Base-by-base conservation (phyloP, 1,140 invertebrate species). In the Drosophila sechellia region DNA sequence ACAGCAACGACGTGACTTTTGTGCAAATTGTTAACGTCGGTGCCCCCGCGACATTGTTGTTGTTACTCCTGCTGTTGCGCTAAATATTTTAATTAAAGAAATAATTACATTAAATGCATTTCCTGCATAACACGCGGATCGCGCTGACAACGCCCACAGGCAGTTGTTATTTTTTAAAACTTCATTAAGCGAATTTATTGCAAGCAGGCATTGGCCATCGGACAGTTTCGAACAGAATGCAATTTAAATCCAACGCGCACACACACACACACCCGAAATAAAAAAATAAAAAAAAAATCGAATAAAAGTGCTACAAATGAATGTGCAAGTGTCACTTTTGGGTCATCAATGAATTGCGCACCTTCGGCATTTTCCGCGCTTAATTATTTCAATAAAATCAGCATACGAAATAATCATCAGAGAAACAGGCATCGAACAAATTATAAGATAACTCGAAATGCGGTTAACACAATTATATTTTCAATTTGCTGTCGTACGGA, bases 61-160 rank as follows among this genome's bases (percentile, higher is more conserved):
- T 68, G 64, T 27, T 40, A 52, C 66, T 52, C 79, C 56, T 48
- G 73, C 77, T 72, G 73, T 58, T 68, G 65, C 64, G 56, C 69
- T 78, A 85, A 86, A 85, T 86, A 86, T 86, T 87, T 86, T 87
- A 86, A 86, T 86, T 86, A 86, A 87, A 87, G 83, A 86, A 86
- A 87, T 86, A 86, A 86, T 86, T 86, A 86, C 65, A 76, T 87
- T 78, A 81, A 81, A 86, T 86, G 83, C 58, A 79, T 50, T 71
- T 61, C 34, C 46, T 58, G 49, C 31, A 58, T 52, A 52, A 68
- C 52, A 60, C 48, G 55, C 77, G 57, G 37, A 76, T 11, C 39
- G 60, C n/a, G n/a, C 39, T 37, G 45, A 61, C 45, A 45, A 59
- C 55, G 39, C 72, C 72, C 60, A 61, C 68, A 56, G 56, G 50